Evolutionary conservation across 2,113 vertebrate genomes (phyloP).

Genomic region (Ptyas mucosa): DNA sequence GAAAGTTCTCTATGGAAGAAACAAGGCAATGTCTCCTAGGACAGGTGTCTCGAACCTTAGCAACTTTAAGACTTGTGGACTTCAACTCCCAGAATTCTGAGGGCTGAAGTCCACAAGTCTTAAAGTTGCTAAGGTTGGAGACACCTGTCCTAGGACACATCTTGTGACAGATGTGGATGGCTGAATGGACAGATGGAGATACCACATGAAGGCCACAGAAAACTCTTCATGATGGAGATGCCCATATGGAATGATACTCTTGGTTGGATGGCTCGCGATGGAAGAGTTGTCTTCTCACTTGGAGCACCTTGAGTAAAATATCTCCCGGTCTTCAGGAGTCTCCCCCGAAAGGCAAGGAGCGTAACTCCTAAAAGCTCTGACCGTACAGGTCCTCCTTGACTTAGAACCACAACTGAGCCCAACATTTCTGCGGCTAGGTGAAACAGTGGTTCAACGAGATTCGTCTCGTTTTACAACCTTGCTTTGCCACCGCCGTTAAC

Average conservation of each 20-base stretch:
- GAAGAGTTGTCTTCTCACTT: neutral
- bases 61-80: no score
- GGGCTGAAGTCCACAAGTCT: no score
- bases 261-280: neutral
- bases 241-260: conserved; percentile 2
- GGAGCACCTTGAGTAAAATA: neutral
- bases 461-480: neutral
- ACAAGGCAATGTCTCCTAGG: neutral
- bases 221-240: neutral
- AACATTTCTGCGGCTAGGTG: neutral
- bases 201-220: neutral
- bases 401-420: neutral
- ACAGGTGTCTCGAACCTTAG: no score
- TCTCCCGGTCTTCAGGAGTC: neutral
- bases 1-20: neutral
- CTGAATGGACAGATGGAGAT: conserved; percentile 12
- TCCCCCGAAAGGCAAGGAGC: neutral
- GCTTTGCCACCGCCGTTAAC: neutral
- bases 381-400: no score
- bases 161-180: neutral
- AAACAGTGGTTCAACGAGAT: neutral
- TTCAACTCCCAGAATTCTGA: no score
- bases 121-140: no score
- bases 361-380: neutral
- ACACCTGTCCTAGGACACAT: neutral